Percentiles rank a stretch among this genome's conserved stretches.
Evolutionary conservation across 2,797 vertebrate genomes (phyloP).

Genomic region (Gephyroberyx darwinii): DNA sequence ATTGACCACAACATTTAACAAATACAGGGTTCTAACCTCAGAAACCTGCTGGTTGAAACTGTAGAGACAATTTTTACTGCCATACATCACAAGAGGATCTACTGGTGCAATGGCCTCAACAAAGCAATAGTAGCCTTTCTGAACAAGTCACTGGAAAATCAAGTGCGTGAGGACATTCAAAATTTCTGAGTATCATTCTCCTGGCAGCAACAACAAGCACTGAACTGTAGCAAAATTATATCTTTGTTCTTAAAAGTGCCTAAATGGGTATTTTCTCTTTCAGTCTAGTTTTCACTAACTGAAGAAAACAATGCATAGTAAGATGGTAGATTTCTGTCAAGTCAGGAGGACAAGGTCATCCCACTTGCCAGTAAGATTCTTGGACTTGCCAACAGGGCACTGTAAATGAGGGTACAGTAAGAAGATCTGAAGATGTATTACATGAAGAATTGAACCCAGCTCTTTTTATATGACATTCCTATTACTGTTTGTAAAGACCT

Average conservation of each 20-base stretch:
- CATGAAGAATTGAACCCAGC: constrained; percentile 45
- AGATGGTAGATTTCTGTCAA: constrained; percentile 43
- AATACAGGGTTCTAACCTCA: constrained; percentile 58
- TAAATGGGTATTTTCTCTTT: constrained; percentile 61
- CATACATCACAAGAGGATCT: constrained; percentile 61
- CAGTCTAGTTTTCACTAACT: constrained; percentile 50
- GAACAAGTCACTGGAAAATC: constrained; percentile 63
- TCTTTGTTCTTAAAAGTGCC: constrained; percentile 72
- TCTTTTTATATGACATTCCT: constrained; percentile 62
- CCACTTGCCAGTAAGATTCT: constrained; percentile 31
- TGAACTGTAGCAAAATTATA: constrained; percentile 74
- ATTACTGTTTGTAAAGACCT: constrained; percentile 70
- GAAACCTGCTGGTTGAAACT: constrained; percentile 59
- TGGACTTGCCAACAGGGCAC: constrained; percentile 11
- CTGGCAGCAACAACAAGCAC: constrained; percentile 61
- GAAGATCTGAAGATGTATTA: constrained; percentile 44
- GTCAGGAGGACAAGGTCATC: constrained; percentile 36
- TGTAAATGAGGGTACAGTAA: constrained; percentile 47
- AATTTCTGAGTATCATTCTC: constrained; percentile 44
- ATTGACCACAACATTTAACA: constrained; percentile 3
- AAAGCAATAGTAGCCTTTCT: constrained; percentile 79
- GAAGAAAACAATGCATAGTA: constrained; percentile 36
- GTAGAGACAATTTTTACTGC: constrained; percentile 70
- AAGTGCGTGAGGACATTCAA: constrained; percentile 46
- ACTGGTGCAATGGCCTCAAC: constrained; percentile 64